phyloP scores from a whole-genome alignment of 2,113 vertebrate genomes.

The Festucalex cinctus region DNA sequence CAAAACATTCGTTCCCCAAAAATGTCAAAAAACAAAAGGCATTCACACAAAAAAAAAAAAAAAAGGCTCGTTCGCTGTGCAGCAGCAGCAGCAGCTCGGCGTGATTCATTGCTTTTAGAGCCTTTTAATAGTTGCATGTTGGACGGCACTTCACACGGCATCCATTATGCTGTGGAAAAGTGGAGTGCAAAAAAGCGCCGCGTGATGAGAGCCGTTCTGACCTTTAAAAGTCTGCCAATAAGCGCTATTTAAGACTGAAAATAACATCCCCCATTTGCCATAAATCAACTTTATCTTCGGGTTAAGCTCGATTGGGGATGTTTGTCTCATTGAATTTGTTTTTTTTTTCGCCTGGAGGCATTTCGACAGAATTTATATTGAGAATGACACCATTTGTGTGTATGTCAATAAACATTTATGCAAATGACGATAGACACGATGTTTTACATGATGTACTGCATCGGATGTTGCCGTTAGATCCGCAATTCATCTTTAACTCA shows the following conservation, averaged over 20 bases:
- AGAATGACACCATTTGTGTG: not conserved
- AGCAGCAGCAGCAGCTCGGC: conserved; percentile 17
- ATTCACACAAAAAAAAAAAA: not conserved
- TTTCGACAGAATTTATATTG: not conserved
- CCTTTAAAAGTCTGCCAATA: conserved; percentile 47
- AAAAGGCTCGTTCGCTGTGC: conserved; percentile 15
- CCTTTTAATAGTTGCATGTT: conserved; percentile 15
- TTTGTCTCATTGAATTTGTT: conserved; percentile 2
- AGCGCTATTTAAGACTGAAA: conserved; percentile 8
- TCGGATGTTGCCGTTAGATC: too few relatives aligned
- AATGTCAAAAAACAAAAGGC: too few relatives aligned
- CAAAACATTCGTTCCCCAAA: too few relatives aligned
- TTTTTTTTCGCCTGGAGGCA: not conserved
- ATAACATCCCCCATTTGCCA: not conserved
- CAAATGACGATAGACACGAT: too few relatives aligned
- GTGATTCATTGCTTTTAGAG: conserved; percentile 30
- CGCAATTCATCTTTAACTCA: too few relatives aligned
- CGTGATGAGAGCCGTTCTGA: conserved; percentile 42
- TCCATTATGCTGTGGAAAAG: conserved; percentile 18
- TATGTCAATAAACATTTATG: too few relatives aligned
- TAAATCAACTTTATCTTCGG: conserved; percentile 16
- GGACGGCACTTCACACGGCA: conserved; percentile 10
- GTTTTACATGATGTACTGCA: too few relatives aligned
- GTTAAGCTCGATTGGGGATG: conserved; percentile 8
- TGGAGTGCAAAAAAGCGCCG: conserved; percentile 11